These are phyloP conservation scores for Aleiodes sp. DNA, from an alignment of 1,140 invertebrate genomes.

Conservation along the genomic window DNA sequence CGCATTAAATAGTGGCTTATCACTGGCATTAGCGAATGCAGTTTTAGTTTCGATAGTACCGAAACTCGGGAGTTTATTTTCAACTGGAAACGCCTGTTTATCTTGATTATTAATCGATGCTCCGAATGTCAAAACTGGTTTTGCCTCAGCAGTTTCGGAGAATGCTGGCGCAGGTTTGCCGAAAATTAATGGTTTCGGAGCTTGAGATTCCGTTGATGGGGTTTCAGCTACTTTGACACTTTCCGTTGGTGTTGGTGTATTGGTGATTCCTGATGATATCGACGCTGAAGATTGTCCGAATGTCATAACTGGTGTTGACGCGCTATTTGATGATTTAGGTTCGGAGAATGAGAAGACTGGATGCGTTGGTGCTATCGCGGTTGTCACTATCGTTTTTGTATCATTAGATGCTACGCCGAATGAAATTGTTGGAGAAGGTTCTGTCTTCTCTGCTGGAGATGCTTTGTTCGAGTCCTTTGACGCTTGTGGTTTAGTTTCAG, in stretches of 20 bases:
- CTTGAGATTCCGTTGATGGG: no score
- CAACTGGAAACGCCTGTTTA: background rate
- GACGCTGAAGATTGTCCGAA: conserved; percentile 28
- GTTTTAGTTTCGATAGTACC: background rate
- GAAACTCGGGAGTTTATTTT: background rate
- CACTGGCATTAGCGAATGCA: background rate
- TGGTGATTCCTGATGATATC: conserved; percentile 26
- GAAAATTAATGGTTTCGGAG: no score
- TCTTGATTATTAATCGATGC: background rate
- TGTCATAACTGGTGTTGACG: conserved; percentile 25
- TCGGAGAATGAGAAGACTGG: conserved; percentile 43
- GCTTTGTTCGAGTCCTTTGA: background rate
- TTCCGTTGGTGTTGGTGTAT: no score
- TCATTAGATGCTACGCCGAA: background rate
- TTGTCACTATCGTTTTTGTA: background rate
- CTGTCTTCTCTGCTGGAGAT: background rate
- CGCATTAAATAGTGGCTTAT: background rate
- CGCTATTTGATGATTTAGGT: conserved; percentile 27
- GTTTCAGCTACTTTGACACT: no score
- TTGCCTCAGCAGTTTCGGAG: background rate
- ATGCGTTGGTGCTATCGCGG: background rate
- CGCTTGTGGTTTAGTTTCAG: background rate
- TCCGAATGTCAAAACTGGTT: background rate
- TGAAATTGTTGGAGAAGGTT: background rate
- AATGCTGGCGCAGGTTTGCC: conserved; percentile 32